These are phyloP conservation scores for Hoplostethus atlanticus DNA, from an alignment of 2,797 vertebrate species.

Conservation along the genomic window DNA sequence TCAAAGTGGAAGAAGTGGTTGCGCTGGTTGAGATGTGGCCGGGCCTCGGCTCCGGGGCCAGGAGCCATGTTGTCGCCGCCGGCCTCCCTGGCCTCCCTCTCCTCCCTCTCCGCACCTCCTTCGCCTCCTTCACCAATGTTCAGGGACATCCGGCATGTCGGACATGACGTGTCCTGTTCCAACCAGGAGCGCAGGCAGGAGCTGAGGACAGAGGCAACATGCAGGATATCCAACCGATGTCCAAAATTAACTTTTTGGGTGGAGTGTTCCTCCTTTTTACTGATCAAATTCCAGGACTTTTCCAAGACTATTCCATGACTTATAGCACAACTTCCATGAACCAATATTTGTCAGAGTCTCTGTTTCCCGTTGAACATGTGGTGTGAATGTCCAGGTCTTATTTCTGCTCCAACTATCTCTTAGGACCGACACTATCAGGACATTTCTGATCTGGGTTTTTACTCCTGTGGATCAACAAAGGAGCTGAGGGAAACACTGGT, in stretches of 20 bases:
- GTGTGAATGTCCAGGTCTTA: no score
- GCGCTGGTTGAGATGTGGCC: constrained; percentile 90
- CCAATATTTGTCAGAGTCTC: no score
- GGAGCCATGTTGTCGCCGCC: constrained; percentile 83
- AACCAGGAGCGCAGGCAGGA: constrained; percentile 93
- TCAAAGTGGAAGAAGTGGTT: constrained; percentile 95
- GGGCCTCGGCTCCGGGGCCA: constrained; percentile 68
- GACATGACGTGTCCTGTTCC: constrained; percentile 93
- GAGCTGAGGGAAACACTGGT: no score
- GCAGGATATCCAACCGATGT: neutral
- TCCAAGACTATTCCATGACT: no score
- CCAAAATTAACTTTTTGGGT: neutral
- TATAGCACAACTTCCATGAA: no score
- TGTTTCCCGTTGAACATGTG: no score
- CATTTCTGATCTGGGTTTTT: no score
- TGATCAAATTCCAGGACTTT: no score
- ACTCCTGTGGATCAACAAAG: no score
- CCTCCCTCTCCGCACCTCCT: constrained; percentile 45
- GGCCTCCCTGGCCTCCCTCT: constrained; percentile 79
- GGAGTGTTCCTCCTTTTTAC: no score
- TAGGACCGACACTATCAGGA: no score
- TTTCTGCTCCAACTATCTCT: no score
- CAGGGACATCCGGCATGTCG: constrained; percentile 92
- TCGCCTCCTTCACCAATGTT: constrained; percentile 85
- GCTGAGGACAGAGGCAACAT: constrained; percentile 64